phyloP scores from a whole-genome alignment of 2,888 invertebrate genomes.

The Synanthedon andrenaeformis region DNA sequence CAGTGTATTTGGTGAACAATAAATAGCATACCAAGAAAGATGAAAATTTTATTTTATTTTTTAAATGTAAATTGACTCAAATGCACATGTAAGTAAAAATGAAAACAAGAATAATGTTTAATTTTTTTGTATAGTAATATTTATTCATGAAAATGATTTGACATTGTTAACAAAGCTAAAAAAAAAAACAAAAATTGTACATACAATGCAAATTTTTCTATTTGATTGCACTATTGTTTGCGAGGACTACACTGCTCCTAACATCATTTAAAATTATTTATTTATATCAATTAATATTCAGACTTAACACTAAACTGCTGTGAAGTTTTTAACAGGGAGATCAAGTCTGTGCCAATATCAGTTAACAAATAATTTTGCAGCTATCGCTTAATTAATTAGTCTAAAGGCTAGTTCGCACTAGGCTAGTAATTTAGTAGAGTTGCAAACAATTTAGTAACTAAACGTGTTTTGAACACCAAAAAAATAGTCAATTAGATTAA shows the following conservation, averaged over 20 bases:
- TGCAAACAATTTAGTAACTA: too few species aligned
- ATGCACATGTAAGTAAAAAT: conserved; percentile 46
- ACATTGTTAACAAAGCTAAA: conserved; percentile 61
- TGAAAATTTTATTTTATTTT: conserved; percentile 12
- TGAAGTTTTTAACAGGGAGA: conserved; percentile 34
- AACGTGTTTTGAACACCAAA: too few species aligned
- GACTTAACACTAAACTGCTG: conserved; percentile 38
- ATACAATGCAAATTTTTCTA: conserved; percentile 63
- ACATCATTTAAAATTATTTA: conserved; percentile 29
- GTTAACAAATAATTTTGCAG: background rate
- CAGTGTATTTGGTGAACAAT: conserved; percentile 13
- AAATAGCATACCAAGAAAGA: conserved; percentile 10
- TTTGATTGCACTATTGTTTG: conserved; percentile 66
- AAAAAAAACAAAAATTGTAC: conserved; percentile 63
- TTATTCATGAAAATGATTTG: conserved; percentile 63
- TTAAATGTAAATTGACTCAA: conserved; percentile 29
- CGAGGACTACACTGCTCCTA: conserved; percentile 66
- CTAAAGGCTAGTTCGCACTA: too few species aligned
- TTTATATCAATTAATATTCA: conserved; percentile 41
- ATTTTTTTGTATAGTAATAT: conserved; percentile 60
- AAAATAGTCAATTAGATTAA: too few species aligned
- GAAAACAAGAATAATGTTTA: conserved; percentile 52
- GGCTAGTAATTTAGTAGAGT: too few species aligned
- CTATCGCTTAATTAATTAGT: background rate
- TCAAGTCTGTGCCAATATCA: conserved; percentile 38